These are phyloP conservation scores for Clarias magur DNA, from an alignment of 2,113 vertebrate species.

Conservation along the genomic window DNA sequence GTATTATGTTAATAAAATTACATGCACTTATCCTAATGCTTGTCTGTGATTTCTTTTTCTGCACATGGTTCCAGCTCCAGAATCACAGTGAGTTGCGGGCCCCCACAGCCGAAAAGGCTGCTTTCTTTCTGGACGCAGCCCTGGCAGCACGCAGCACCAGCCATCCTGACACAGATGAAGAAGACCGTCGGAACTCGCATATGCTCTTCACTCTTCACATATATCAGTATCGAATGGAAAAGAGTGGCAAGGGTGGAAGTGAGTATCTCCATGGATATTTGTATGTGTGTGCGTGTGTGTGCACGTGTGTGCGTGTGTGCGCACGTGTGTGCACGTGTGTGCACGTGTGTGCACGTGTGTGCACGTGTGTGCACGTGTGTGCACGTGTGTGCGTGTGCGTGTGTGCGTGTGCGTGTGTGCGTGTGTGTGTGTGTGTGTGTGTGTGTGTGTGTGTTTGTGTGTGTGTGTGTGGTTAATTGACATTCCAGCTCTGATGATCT, in stretches of 20 bases:
- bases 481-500: constrained; percentile 20
- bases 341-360: constrained; percentile 3
- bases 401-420: background rate
- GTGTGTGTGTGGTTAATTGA: constrained; percentile 28
- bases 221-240: constrained; percentile 97
- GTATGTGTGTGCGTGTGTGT: constrained; percentile 1
- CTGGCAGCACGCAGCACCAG: constrained; percentile 86
- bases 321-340: background rate
- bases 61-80: constrained; percentile 77
- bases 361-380: too few species aligned
- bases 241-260: constrained; percentile 90
- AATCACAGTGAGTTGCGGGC: constrained; percentile 94
- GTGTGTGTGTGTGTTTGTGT: background rate
- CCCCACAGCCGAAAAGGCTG: constrained; percentile 90
- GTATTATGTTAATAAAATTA: background rate
- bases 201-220: constrained; percentile 96
- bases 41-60: background rate
- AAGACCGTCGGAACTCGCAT: constrained; percentile 84
- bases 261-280: constrained; percentile 63
- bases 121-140: constrained; percentile 92
- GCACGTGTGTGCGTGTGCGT: background rate
- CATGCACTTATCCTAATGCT: background rate
- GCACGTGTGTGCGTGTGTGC: background rate
- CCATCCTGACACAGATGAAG: constrained; percentile 77
- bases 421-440: background rate